Evolutionary conservation across 2,888 invertebrate genomes (phyloP).

Genomic region (Horisme vitalbata): DNA sequence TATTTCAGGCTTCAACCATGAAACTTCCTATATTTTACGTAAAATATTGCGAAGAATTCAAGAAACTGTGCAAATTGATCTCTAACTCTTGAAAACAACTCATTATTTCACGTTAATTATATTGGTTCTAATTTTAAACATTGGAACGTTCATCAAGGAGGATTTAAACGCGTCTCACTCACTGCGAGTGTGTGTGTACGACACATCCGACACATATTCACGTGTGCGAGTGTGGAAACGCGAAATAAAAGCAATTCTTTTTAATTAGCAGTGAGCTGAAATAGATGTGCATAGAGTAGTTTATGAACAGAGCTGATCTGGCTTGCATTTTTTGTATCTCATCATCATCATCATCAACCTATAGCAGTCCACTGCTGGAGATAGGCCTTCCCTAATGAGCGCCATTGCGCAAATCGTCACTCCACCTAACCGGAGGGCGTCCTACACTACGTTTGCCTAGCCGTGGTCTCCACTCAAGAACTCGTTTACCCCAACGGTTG

Average conservation of each 20-base stretch:
- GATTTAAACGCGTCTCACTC: conserved; percentile 66
- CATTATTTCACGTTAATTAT: conserved; percentile 51
- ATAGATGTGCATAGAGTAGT: conserved; percentile 53
- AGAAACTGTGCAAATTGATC: conserved; percentile 23
- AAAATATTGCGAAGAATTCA: conserved; percentile 15
- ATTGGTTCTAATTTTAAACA: conserved; percentile 55
- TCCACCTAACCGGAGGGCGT: no score
- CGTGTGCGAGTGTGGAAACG: conserved; percentile 68
- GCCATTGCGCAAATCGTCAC: no score
- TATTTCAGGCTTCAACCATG: neutral
- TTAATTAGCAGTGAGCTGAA: conserved; percentile 75
- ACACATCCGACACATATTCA: conserved; percentile 1
- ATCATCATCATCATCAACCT: no score
- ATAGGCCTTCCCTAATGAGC: no score
- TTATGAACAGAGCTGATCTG: conserved; percentile 11
- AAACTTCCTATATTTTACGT: neutral
- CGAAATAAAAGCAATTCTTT: conserved; percentile 82
- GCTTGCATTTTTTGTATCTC: no score
- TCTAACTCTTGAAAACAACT: conserved; percentile 34
- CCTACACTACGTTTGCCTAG: no score
- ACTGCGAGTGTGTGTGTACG: conserved; percentile 35
- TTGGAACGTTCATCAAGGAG: conserved; percentile 56
- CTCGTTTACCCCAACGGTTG: no score
- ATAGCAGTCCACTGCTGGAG: no score
- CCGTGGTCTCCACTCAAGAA: no score